phyloP scores from a whole-genome alignment of 2,797 vertebrate genomes.

The Eulemur albifrons region DNA sequence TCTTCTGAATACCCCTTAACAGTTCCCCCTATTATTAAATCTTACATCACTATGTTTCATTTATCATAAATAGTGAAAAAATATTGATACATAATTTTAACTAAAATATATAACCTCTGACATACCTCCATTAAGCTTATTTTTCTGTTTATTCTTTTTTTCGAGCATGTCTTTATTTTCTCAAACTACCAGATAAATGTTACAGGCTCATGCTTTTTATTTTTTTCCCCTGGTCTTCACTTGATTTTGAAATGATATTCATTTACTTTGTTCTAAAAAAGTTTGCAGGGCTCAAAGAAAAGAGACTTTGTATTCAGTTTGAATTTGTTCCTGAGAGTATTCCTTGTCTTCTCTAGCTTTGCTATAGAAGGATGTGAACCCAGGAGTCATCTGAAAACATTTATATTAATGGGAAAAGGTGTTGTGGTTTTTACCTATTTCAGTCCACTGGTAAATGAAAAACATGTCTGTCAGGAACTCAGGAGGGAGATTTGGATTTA shows the following conservation, averaged over 20 bases:
- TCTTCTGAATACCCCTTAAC: not conserved
- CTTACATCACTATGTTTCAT: not conserved
- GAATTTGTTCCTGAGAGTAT: slow-evolving; percentile 30
- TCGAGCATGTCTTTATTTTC: not conserved
- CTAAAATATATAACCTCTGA: not conserved
- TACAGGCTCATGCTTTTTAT: not conserved
- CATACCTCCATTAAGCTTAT: not conserved
- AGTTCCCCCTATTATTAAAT: not conserved
- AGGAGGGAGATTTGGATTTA: slow-evolving; percentile 33
- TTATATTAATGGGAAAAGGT: slow-evolving; percentile 66
- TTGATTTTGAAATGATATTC: not conserved
- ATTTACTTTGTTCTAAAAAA: not conserved
- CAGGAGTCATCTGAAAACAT: slow-evolving; percentile 61
- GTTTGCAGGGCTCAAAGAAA: not conserved
- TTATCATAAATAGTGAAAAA: not conserved
- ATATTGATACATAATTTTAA: not conserved
- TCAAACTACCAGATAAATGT: not conserved
- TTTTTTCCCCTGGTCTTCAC: not conserved
- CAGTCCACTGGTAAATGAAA: slow-evolving; percentile 54
- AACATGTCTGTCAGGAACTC: slow-evolving; percentile 25
- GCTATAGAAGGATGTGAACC: slow-evolving; percentile 50
- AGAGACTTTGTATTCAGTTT: not conserved
- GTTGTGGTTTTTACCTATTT: slow-evolving; percentile 68
- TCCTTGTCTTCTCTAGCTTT: slow-evolving; percentile 44
- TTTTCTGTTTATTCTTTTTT: not conserved